Evolutionary conservation across 2,888 invertebrate genomes (phyloP).

Genomic region (Epistrophe grossulariae): DNA sequence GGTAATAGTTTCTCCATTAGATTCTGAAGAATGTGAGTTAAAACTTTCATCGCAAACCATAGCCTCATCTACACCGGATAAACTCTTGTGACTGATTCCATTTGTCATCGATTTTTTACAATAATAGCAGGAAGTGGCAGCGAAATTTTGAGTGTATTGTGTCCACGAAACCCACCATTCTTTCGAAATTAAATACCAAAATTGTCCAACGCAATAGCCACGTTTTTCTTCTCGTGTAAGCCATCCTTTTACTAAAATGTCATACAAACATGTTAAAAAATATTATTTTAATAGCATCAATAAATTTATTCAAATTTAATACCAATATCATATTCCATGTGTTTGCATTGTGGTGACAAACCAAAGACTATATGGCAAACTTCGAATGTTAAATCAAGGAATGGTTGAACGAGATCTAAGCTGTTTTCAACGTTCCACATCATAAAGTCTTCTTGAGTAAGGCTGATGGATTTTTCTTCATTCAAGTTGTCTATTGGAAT

Average conservation of each 20-base stretch:
- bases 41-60: constrained; percentile 89
- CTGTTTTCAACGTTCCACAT: constrained; percentile 92
- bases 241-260: constrained; percentile 89
- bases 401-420: constrained; percentile 88
- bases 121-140: constrained; percentile 83
- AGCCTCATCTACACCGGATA: constrained; percentile 85
- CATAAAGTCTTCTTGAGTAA: constrained; percentile 93
- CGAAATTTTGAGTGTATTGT: constrained; percentile 86
- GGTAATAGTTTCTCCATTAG: constrained; percentile 87
- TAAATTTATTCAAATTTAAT: constrained; percentile 67
- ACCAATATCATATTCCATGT: constrained; percentile 93
- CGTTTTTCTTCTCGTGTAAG: constrained; percentile 90
- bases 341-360: constrained; percentile 90
- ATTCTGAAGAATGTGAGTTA: constrained; percentile 87
- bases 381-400: constrained; percentile 90
- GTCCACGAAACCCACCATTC: constrained; percentile 95
- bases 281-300: background rate
- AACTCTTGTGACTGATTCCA: constrained; percentile 77
- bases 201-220: constrained; percentile 91
- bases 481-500: constrained; percentile 1
- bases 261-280: background rate
- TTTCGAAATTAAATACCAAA: constrained; percentile 94
- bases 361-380: constrained; percentile 95
- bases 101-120: constrained; percentile 82
- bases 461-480: constrained; percentile 80